A percentile compares a stretch with the other conserved stretches of the same genome.
Evolutionary conservation across 1,140 invertebrate genomes (phyloP).

Genomic region (Drosophila murphyi): DNA sequence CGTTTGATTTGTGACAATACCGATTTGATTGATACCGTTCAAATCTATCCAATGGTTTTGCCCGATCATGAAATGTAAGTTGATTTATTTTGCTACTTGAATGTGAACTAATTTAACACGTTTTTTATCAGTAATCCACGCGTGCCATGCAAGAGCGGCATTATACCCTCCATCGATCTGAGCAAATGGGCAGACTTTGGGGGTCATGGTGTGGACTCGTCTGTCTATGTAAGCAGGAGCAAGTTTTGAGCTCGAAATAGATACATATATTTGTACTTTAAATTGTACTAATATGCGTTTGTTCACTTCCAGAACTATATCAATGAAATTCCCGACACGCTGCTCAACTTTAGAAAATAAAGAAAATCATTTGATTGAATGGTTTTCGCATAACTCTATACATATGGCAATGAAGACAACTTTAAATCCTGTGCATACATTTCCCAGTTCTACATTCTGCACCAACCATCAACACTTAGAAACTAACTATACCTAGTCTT

Average conservation of each 20-base stretch:
- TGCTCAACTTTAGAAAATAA: slow-evolving; percentile 80
- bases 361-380: slow-evolving; percentile 47
- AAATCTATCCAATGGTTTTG: slow-evolving; percentile 96
- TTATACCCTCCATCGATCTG: slow-evolving; percentile 93
- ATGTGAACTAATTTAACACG: neutral
- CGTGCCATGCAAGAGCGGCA: slow-evolving; percentile 94
- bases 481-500: slow-evolving; percentile 67
- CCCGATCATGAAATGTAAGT: slow-evolving; percentile 96
- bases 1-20: slow-evolving; percentile 98
- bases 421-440: slow-evolving; percentile 10
- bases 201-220: slow-evolving; percentile 85
- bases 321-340: slow-evolving; percentile 83
- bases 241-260: neutral
- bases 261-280: too few species aligned
- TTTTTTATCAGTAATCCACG: slow-evolving; percentile 90
- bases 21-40: slow-evolving; percentile 95
- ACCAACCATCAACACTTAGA: slow-evolving; percentile 44
- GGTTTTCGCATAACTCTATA: slow-evolving; percentile 32
- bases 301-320: slow-evolving; percentile 74
- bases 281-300: slow-evolving; percentile 1
- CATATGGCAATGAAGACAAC: slow-evolving; percentile 29
- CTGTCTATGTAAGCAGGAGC: slow-evolving; percentile 87
- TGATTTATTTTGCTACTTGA: neutral
- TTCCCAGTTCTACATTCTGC: slow-evolving; percentile 14
- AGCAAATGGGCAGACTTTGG: slow-evolving; percentile 93